Conservation (phyloP, 2,113 vertebrate species). For the Tragelaphus strepsiceros region DNA sequence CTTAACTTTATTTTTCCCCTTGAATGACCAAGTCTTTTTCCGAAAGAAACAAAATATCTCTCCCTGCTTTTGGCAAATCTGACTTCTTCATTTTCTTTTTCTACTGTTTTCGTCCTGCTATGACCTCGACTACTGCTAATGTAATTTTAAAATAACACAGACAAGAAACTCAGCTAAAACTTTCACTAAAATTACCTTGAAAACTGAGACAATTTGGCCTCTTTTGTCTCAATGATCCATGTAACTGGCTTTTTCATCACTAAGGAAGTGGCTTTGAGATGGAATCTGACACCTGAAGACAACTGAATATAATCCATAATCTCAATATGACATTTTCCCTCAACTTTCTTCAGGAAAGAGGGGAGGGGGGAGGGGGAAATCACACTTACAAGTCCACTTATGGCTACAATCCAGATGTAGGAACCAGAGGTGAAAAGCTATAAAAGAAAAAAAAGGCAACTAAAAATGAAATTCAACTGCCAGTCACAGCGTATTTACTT, state of each 20-base stretch:
- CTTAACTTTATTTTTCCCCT: background rate
- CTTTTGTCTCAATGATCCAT: background rate
- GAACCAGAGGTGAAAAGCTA: slow-evolving; percentile 93
- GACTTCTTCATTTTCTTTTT: slow-evolving; percentile 45
- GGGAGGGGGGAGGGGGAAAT: background rate
- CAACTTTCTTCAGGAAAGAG: background rate
- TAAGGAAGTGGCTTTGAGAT: background rate
- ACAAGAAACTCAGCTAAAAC: background rate
- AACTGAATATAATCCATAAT: background rate
- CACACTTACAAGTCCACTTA: slow-evolving; percentile 95
- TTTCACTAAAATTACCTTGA: slow-evolving; percentile 1
- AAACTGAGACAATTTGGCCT: background rate
- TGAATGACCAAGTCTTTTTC: background rate
- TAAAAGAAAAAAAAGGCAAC: slow-evolving; percentile 77
- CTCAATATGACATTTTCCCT: background rate
- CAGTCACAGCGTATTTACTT: background rate
- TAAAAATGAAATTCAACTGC: slow-evolving; percentile 65
- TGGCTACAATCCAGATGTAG: slow-evolving; percentile 94
- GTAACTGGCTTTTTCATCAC: background rate
- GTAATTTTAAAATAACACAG: background rate
- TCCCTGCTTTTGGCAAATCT: slow-evolving; percentile 24
- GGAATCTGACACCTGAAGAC: background rate
- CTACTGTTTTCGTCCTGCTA: background rate
- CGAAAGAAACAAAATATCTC: background rate
- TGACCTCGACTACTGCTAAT: background rate